Conservation (phyloP, 2,888 invertebrate species). For the Torymus auratus region DNA sequence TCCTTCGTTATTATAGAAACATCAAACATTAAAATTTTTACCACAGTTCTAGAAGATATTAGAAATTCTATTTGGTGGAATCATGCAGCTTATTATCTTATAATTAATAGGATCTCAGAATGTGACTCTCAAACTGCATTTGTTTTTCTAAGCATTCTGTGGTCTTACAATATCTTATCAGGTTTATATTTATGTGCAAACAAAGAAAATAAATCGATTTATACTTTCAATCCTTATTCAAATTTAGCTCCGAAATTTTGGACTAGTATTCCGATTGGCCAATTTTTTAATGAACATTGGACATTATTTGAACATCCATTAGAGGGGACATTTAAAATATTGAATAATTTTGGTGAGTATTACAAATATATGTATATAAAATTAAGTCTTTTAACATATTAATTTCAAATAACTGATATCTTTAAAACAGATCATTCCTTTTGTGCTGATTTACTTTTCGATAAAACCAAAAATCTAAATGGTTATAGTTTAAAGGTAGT, state of each 20-base stretch:
- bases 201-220: background rate
- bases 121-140: background rate
- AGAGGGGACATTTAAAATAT: background rate
- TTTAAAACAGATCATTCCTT: background rate
- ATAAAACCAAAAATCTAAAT: background rate
- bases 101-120: background rate
- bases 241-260: conserved; percentile 3
- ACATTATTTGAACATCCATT: background rate
- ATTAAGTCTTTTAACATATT: background rate
- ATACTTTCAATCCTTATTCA: conserved; percentile 8
- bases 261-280: background rate
- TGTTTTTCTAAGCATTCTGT: background rate
- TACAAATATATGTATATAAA: background rate
- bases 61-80: conserved; percentile 6
- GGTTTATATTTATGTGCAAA: background rate
- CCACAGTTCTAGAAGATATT: background rate
- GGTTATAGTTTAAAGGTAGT: conserved; percentile 20
- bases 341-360: background rate
- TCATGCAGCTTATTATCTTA: background rate
- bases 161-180: background rate
- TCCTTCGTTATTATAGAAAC: background rate
- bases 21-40: background rate
- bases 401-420: too few species aligned
- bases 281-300: background rate
- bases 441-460: background rate